These are phyloP conservation scores for Ceratina australensis DNA, from an alignment of 1,140 invertebrate species.

Conservation along the genomic window DNA sequence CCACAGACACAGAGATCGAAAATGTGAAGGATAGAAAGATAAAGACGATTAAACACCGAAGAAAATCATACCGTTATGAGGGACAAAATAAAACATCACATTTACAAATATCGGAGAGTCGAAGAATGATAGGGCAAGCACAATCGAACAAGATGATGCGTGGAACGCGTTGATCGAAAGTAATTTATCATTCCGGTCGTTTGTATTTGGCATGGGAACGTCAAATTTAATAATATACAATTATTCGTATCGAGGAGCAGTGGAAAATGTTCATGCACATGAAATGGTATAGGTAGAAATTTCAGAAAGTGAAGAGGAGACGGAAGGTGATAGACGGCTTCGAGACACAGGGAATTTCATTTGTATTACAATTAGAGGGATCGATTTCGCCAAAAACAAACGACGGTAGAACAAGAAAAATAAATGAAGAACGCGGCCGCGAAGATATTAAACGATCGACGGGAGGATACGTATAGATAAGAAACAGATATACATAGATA, in stretches of 20 bases:
- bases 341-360: too few relatives aligned
- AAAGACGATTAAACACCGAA: conserved; percentile 1
- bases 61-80: too few relatives aligned
- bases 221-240: neutral
- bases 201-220: too few relatives aligned
- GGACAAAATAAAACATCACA: conserved; percentile 4
- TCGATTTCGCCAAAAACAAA: neutral
- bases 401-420: neutral
- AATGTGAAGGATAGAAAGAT: conserved; percentile 9
- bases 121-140: conserved; percentile 15
- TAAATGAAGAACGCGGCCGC: neutral
- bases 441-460: too few relatives aligned
- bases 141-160: too few relatives aligned
- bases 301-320: too few relatives aligned
- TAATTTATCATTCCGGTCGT: too few relatives aligned
- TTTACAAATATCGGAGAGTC: neutral
- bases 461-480: neutral
- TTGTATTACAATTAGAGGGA: too few relatives aligned
- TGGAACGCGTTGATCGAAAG: too few relatives aligned
- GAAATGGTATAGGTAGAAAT: too few relatives aligned
- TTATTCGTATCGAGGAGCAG: neutral
- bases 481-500: conserved; percentile 10
- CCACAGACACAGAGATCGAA: conserved; percentile 26
- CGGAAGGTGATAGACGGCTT: too few relatives aligned
- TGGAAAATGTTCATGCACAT: neutral